Percentiles rank a stretch among this genome's conserved stretches.
These are phyloP conservation scores for Hypena proboscidalis DNA, from an alignment of 2,888 invertebrate genomes.

Conservation along the genomic window DNA sequence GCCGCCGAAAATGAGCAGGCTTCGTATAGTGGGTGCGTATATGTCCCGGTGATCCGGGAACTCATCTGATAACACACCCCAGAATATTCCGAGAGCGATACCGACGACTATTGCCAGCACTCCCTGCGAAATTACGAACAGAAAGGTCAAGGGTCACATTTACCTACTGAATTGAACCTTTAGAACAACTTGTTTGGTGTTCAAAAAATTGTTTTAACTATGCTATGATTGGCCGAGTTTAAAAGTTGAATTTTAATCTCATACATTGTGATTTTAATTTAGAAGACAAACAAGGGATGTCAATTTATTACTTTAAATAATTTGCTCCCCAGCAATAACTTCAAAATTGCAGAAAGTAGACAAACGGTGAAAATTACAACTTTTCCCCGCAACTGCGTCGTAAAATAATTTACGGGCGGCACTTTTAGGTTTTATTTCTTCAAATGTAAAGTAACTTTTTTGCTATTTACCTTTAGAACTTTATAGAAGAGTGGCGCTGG, in stretches of 20 bases:
- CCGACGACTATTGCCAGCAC: slow-evolving; percentile 71
- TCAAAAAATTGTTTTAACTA: slow-evolving; percentile 34
- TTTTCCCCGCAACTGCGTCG: too few species aligned
- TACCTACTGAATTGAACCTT: slow-evolving; percentile 37
- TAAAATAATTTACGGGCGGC: too few species aligned
- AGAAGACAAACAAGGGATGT: too few species aligned
- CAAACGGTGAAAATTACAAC: too few species aligned
- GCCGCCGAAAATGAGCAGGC: slow-evolving; percentile 69
- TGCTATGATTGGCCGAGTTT: too few species aligned
- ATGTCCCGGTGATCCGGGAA: slow-evolving; percentile 72
- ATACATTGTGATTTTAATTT: too few species aligned
- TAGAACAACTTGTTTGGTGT: slow-evolving; percentile 33
- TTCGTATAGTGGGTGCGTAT: slow-evolving; percentile 72
- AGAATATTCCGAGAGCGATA: slow-evolving; percentile 67
- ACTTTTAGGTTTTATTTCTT: not conserved
- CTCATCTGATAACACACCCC: slow-evolving; percentile 71
- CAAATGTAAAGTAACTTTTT: not conserved
- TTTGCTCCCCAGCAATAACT: too few species aligned
- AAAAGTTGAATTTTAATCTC: too few species aligned
- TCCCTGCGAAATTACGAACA: slow-evolving; percentile 58
- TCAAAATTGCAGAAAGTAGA: too few species aligned
- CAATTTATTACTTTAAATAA: too few species aligned
- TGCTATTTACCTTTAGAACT: slow-evolving; percentile 67
- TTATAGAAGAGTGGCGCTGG: slow-evolving; percentile 87
- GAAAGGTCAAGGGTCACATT: slow-evolving; percentile 29